A percentile compares a stretch with the other conserved stretches of the same genome.
Evolutionary conservation across 2,888 invertebrate species (phyloP).

Genomic region (Leptothorax acervorum): DNA sequence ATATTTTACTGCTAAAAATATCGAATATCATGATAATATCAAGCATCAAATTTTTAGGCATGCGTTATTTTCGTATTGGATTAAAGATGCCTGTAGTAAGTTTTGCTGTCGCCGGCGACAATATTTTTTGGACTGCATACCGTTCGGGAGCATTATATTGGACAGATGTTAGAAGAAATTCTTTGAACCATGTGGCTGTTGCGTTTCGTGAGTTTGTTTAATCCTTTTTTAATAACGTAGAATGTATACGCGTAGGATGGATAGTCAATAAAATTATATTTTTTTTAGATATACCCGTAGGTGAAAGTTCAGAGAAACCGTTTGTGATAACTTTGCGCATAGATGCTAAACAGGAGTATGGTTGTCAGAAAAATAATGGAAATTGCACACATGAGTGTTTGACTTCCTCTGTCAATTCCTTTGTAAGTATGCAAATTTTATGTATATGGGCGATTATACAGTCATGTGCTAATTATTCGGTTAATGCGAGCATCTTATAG

Average conservation of each 20-base stretch:
- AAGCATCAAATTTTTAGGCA: conserved; percentile 74
- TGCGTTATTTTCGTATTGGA: conserved; percentile 83
- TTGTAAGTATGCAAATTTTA: conserved; percentile 62
- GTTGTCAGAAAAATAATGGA: conserved; percentile 88
- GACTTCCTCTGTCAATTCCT: conserved; percentile 79
- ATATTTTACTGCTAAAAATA: conserved; percentile 13
- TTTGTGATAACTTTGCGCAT: conserved; percentile 86
- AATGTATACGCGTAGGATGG: neutral
- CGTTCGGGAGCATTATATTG: conserved; percentile 87
- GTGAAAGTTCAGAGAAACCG: too few species aligned
- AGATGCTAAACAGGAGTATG: conserved; percentile 84
- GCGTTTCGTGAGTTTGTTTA: conserved; percentile 81
- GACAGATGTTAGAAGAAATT: conserved; percentile 82
- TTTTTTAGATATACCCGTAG: conserved; percentile 12
- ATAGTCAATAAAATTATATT: neutral
- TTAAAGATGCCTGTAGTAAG: conserved; percentile 86
- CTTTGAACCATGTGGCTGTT: conserved; percentile 62
- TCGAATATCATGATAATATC: neutral
- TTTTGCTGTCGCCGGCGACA: conserved; percentile 88
- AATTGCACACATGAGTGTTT: conserved; percentile 93
- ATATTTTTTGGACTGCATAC: conserved; percentile 90
- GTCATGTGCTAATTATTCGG: neutral
- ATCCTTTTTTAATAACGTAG: neutral
- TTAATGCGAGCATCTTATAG: neutral
- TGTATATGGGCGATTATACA: neutral